Percentiles rank a stretch among this genome's conserved stretches.
phyloP scores from a whole-genome alignment of 37 sponge, comb jelly and placozoan genomes.

The Corticium candelabrum region DNA sequence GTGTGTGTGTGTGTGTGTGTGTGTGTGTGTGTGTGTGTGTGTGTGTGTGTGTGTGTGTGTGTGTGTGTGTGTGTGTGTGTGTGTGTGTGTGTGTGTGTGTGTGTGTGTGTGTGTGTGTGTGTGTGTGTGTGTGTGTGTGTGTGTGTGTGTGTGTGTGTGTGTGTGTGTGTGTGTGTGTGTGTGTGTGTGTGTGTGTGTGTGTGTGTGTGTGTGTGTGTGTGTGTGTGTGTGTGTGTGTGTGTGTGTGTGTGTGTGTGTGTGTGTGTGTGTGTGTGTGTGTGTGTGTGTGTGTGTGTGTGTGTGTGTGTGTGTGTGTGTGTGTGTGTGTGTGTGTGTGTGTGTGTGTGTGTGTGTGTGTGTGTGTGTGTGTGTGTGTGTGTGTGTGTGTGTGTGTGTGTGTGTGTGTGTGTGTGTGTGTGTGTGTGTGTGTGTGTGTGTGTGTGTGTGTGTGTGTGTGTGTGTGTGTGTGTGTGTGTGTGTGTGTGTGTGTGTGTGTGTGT shows the following conservation, averaged over 20 bases:
- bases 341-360: slow-evolving; percentile 24
- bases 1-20: slow-evolving; percentile 8
- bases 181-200: slow-evolving; percentile 5
- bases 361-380: slow-evolving; percentile 10
- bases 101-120: slow-evolving; percentile 16
- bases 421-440: slow-evolving; percentile 17
- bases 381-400: slow-evolving; percentile 13
- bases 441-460: slow-evolving; percentile 22
- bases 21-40: slow-evolving; percentile 23
- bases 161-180: slow-evolving; percentile 10
- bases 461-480: slow-evolving; percentile 29
- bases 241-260: slow-evolving; percentile 5
- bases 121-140: slow-evolving; percentile 22
- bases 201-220: slow-evolving; percentile 5
- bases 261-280: slow-evolving; percentile 5
- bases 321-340: slow-evolving; percentile 5
- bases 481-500: slow-evolving; percentile 14
- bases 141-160: slow-evolving; percentile 31
- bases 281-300: slow-evolving; percentile 5
- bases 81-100: slow-evolving; percentile 33
- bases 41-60: slow-evolving; percentile 10
- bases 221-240: slow-evolving; percentile 5
- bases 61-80: slow-evolving; percentile 18
- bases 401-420: slow-evolving; percentile 35
- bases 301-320: slow-evolving; percentile 5